Evolutionary conservation across 2,113 vertebrate genomes (phyloP).

Genomic region (Brienomyrus brachyistius): DNA sequence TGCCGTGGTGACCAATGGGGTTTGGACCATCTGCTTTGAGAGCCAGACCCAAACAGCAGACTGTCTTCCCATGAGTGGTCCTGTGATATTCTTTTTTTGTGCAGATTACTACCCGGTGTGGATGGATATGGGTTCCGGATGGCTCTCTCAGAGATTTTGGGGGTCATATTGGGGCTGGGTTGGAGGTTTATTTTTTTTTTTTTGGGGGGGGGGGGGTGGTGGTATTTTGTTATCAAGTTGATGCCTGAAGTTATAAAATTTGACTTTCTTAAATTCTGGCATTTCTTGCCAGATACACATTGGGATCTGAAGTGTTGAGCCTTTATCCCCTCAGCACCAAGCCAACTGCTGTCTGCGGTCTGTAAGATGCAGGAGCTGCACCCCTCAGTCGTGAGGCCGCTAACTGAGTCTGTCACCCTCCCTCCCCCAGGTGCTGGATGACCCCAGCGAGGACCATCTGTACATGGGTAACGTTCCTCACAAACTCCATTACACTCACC

Average conservation of each 20-base stretch:
- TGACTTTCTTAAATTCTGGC: background rate
- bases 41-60: background rate
- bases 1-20: background rate
- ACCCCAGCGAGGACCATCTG: slow-evolving; percentile 93
- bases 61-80: background rate
- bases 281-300: background rate
- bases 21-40: background rate
- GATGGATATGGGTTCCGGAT: background rate
- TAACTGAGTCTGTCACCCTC: slow-evolving; percentile 25
- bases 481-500: background rate
- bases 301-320: background rate
- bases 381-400: background rate
- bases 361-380: background rate
- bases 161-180: background rate
- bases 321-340: background rate
- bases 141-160: background rate
- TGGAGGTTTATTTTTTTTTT: background rate
- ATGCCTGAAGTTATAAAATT: background rate
- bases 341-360: background rate
- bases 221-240: background rate
- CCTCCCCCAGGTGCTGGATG: slow-evolving; percentile 82
- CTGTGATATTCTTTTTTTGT: background rate
- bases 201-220: background rate
- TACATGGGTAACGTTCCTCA: slow-evolving; percentile 84
- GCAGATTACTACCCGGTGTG: background rate